phyloP scores from a whole-genome alignment of 2,113 vertebrate species.

The Oncorhynchus nerka region DNA sequence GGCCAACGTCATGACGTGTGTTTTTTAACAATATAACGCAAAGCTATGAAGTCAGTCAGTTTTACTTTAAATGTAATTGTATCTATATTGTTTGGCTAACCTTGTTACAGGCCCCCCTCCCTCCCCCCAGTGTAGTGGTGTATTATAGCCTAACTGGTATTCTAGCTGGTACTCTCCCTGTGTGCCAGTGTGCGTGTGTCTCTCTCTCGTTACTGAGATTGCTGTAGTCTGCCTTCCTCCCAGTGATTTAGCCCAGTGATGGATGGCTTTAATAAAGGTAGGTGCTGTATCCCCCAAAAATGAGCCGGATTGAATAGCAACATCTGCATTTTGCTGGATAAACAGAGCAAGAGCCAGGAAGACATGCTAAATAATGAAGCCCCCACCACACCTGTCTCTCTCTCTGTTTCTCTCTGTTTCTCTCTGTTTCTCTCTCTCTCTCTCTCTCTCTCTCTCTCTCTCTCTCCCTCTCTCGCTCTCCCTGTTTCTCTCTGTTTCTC shows the following conservation, averaged over 20 bases:
- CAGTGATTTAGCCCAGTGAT: constrained; percentile 45
- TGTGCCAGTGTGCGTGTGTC: not conserved
- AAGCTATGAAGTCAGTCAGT: not conserved
- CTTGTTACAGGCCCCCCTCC: too few species aligned
- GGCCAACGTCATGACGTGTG: not conserved
- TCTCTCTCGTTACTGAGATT: constrained; percentile 58
- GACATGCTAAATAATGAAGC: constrained; percentile 2
- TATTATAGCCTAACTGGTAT: too few species aligned
- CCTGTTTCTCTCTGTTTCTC: too few species aligned
- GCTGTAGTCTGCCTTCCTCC: constrained; percentile 48
- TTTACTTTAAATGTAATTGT: not conserved
- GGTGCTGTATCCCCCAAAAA: constrained; percentile 49
- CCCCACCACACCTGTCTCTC: not conserved
- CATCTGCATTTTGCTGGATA: constrained; percentile 34
- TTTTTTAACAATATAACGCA: not conserved
- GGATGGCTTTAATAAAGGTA: constrained; percentile 58
- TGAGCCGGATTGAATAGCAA: constrained; percentile 49
- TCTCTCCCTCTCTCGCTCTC: too few species aligned
- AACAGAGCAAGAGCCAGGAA: constrained; percentile 9
- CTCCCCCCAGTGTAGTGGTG: too few species aligned
- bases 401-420: too few species aligned
- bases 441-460: too few species aligned
- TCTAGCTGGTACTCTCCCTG: too few species aligned
- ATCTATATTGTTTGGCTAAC: not conserved
- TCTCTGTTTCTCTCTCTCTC: too few species aligned